A percentile compares a stretch with the other conserved stretches of the same genome.
phyloP scores from a whole-genome alignment of 2,888 invertebrate genomes.

The Agonum fuliginosum region DNA sequence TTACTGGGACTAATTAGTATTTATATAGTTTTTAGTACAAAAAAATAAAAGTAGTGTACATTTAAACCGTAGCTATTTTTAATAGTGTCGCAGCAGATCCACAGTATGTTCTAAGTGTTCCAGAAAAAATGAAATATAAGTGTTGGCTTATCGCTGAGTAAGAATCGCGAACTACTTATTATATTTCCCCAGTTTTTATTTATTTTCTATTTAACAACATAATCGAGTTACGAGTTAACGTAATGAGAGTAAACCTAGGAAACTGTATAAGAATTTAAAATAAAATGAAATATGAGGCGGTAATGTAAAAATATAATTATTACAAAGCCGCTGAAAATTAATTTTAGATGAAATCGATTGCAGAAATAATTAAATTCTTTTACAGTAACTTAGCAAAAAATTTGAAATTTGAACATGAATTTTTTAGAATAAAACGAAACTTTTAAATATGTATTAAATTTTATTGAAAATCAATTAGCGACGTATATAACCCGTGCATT shows the following conservation, averaged over 20 bases:
- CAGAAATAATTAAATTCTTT: slow-evolving; percentile 29
- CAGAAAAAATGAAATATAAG: no score
- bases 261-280: background rate
- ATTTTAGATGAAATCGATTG: background rate
- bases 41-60: no score
- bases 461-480: slow-evolving; percentile 51
- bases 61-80: no score
- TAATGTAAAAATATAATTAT: background rate
- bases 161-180: no score
- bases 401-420: slow-evolving; percentile 17
- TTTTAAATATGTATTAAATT: slow-evolving; percentile 46
- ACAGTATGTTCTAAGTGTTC: no score
- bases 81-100: no score
- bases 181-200: background rate
- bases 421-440: slow-evolving; percentile 1
- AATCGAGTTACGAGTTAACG: no score
- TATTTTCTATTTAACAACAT: background rate
- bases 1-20: no score
- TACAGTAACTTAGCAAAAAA: slow-evolving; percentile 15
- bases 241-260: no score
- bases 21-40: no score
- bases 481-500: slow-evolving; percentile 3
- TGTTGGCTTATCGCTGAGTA: no score
- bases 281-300: background rate
- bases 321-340: background rate